Evolutionary conservation across 2,888 invertebrate genomes (phyloP).

Genomic region (Drosophila eohydei): DNA sequence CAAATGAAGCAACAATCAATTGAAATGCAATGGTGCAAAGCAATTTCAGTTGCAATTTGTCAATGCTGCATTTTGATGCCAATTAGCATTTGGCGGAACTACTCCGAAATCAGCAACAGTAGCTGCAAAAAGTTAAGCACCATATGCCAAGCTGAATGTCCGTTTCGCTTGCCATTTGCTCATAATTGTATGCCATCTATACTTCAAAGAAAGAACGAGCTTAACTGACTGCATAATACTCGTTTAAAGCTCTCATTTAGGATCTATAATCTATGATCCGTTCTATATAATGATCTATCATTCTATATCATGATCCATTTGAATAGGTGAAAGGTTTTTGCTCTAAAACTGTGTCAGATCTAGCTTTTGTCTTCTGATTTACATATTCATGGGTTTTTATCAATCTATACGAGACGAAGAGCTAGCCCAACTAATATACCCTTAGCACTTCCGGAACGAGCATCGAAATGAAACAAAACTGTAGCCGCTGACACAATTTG

Average conservation of each 20-base stretch:
- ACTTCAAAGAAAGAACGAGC: background rate
- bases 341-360: background rate
- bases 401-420: background rate
- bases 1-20: slow-evolving; percentile 48
- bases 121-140: slow-evolving; percentile 8
- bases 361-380: background rate
- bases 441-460: background rate
- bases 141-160: slow-evolving; percentile 2
- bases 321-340: background rate
- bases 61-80: slow-evolving; percentile 49
- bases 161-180: slow-evolving; percentile 23
- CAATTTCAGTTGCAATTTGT: slow-evolving; percentile 36
- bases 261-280: background rate
- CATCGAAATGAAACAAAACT: slow-evolving; percentile 5
- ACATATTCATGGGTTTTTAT: background rate
- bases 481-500: slow-evolving; percentile 48
- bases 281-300: no score
- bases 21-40: slow-evolving; percentile 46
- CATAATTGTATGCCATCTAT: slow-evolving; percentile 34
- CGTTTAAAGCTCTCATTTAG: background rate
- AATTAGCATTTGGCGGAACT: slow-evolving; percentile 43
- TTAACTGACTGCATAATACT: background rate
- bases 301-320: background rate
- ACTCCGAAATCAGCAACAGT: slow-evolving; percentile 8
- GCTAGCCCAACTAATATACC: background rate